A percentile compares a stretch with the other conserved stretches of the same genome.
Conservation (phyloP, 2,113 vertebrate species). For the human region GRCh38 chr2:9365501-9366000, state of each 20-base stretch:
- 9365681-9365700: neutral
- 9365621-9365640: neutral
- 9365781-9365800: neutral
- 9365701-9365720: neutral
- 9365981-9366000: neutral
- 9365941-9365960: neutral
- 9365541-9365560: too few species aligned
- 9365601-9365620: neutral
- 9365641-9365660: too few species aligned
- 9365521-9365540: neutral
- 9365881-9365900: neutral
- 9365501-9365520: neutral
- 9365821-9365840: fast-evolving
- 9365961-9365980: fast-evolving
- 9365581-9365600: neutral
- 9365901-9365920: neutral
- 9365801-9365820: fast-evolving
- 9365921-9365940: fast-evolving
- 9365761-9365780: neutral
- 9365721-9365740: fast-evolving
- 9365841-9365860: fast-evolving
- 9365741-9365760: neutral
- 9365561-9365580: too few species aligned
- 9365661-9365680: fast-evolving
- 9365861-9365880: neutral